Evolutionary conservation across 2,888 invertebrate species (phyloP), one percentile per base, ranked within the genome.

Genomic region (Microctonus brassicae): DNA sequence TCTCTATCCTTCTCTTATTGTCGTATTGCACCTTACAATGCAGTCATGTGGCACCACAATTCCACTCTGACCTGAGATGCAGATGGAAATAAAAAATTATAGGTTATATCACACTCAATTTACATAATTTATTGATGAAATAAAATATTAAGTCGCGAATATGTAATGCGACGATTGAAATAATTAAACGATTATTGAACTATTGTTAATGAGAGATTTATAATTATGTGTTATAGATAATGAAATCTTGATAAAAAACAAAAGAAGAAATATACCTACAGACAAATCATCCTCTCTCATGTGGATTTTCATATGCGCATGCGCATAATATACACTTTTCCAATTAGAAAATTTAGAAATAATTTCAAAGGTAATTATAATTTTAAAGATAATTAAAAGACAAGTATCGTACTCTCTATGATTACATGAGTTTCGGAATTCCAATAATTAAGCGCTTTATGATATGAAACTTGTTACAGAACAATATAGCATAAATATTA

Each of bases 11-110:
- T 29, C 69, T 73, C 77, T 6, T 3, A 47, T 5, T 47, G 47
- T 47, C 47, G 47, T 17, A 17, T 47, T 79, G 76, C 78, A 77
- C 75, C 77, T 77, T 77, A 61, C 79, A 73, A 77, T 77, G 80
- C 80, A 75, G 77, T 68, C 76, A 73, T 78, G 17, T 47, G 47
- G 47, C 9, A 4, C 20, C 9, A 4, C 20, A 47, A 17, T 47
- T 47, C 17, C 6, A 17, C 47, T 26, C 17, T n/a, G 17, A n/a
- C 47, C 42, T 6, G 4, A 13, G 20, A 47, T 17, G 9, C 1
- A 17, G 17, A 47, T 20, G 47, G 17, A 17, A 47, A 7, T 5
- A 47, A 20, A 3, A 20, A 20, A 17, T 47, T n/a, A 9, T 47
- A 47, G 47, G 47, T 17, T 47, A n/a, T n/a, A 47, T 47, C 17